Evolutionary conservation across 2,113 vertebrate genomes (phyloP).

Genomic region (Rhinoptilus africanus): DNA sequence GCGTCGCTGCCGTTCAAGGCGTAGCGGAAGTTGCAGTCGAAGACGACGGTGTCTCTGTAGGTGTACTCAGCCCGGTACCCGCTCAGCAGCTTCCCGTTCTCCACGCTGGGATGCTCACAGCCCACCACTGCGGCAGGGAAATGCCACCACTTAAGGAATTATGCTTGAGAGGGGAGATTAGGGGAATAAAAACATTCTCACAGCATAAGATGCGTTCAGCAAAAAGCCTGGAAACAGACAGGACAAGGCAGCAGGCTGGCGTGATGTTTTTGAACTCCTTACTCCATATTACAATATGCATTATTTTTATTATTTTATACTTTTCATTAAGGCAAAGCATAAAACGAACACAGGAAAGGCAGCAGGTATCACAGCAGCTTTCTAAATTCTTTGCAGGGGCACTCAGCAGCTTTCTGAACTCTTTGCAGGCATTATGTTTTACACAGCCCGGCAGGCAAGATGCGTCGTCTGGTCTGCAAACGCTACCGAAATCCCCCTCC

Average conservation of each 20-base stretch:
- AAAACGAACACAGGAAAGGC: not conserved
- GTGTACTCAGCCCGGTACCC: accelerated
- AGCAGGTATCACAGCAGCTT: not conserved
- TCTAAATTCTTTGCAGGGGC: not conserved
- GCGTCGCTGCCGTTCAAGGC: not conserved
- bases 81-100: not conserved
- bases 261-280: accelerated
- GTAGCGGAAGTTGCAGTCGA: not conserved
- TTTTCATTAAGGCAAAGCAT: not conserved
- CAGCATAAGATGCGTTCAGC: accelerated
- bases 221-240: not conserved
- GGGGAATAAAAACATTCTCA: accelerated
- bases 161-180: not conserved
- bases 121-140: not conserved
- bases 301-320: not conserved
- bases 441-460: not conserved
- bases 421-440: accelerated
- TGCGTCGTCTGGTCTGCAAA: accelerated
- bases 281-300: accelerated
- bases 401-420: not conserved
- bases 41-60: not conserved
- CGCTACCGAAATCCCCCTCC: accelerated
- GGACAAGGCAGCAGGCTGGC: accelerated
- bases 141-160: accelerated
- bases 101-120: not conserved